A percentile compares a stretch with the other conserved stretches of the same genome.
Conservation (phyloP, 2,113 vertebrate genomes). For the Egretta garzetta region DNA sequence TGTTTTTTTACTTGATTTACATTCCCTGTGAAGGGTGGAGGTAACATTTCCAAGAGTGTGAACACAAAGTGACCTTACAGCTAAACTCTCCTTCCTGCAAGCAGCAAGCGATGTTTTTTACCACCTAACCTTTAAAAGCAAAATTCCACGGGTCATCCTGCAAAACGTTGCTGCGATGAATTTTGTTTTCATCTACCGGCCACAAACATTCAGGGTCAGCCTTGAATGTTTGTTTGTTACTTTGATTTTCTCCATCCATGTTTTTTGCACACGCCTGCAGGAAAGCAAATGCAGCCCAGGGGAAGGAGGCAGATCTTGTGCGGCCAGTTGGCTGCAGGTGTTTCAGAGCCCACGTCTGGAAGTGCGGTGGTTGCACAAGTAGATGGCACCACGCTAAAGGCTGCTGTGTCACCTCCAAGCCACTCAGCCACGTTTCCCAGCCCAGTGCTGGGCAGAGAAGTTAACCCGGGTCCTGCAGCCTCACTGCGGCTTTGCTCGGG, state of each 20-base stretch:
- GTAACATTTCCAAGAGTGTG: constrained; percentile 36
- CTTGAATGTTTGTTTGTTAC: background rate
- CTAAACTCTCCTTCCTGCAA: background rate
- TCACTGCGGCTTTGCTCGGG: background rate
- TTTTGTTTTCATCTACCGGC: background rate
- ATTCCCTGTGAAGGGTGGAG: constrained; percentile 39
- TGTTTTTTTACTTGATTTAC: constrained; percentile 58
- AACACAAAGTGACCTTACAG: constrained; percentile 65
- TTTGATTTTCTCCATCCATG: background rate
- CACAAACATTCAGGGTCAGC: background rate
- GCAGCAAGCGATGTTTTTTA: background rate
- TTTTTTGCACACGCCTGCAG: rapidly evolving
- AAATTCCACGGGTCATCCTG: background rate
- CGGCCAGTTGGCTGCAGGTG: rapidly evolving
- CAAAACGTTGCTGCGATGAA: background rate
- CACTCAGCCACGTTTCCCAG: background rate
- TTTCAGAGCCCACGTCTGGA: background rate
- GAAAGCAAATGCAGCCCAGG: background rate
- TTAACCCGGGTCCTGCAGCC: background rate
- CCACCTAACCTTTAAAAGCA: constrained; percentile 9
- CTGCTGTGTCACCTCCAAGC: background rate
- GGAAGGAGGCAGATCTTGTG: background rate
- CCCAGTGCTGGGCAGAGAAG: background rate
- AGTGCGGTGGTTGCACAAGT: background rate
- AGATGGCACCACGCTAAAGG: rapidly evolving